Evolutionary conservation across 2,888 invertebrate genomes (phyloP).

Genomic region (Schrankia costaestrigalis): DNA sequence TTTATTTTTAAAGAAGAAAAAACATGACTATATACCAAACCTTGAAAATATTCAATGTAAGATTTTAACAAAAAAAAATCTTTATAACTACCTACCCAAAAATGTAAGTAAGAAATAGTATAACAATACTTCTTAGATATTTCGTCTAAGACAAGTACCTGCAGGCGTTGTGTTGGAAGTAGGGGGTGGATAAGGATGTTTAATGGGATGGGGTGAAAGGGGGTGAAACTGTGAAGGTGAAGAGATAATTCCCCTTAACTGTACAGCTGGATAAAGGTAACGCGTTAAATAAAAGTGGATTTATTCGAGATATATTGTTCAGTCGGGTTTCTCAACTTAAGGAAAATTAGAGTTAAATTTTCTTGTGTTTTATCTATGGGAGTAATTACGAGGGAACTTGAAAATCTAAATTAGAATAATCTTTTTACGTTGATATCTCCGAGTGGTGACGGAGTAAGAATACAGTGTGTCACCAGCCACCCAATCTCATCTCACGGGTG

Average conservation of each 20-base stretch:
- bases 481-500: too few relatives aligned
- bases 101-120: neutral
- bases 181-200: neutral
- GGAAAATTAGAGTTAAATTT: too few relatives aligned
- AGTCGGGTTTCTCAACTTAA: too few relatives aligned
- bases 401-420: too few relatives aligned
- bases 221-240: slow-evolving; percentile 47
- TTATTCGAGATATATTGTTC: slow-evolving; percentile 8
- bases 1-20: too few relatives aligned
- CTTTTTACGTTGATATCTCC: too few relatives aligned
- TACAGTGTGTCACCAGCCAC: too few relatives aligned
- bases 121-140: slow-evolving; percentile 3
- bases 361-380: too few relatives aligned
- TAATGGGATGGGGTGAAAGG: neutral
- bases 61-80: neutral
- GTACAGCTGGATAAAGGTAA: slow-evolving; percentile 55
- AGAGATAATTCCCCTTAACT: slow-evolving; percentile 64
- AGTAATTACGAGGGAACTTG: too few relatives aligned
- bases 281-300: slow-evolving; percentile 40
- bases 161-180: slow-evolving; percentile 10
- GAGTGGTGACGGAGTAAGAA: too few relatives aligned
- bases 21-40: too few relatives aligned
- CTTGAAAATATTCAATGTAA: too few relatives aligned
- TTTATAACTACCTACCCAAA: neutral
- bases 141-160: slow-evolving; percentile 4